Evolutionary conservation across 2,113 vertebrate genomes (phyloP).

Genomic region (Dipodomys merriami): DNA sequence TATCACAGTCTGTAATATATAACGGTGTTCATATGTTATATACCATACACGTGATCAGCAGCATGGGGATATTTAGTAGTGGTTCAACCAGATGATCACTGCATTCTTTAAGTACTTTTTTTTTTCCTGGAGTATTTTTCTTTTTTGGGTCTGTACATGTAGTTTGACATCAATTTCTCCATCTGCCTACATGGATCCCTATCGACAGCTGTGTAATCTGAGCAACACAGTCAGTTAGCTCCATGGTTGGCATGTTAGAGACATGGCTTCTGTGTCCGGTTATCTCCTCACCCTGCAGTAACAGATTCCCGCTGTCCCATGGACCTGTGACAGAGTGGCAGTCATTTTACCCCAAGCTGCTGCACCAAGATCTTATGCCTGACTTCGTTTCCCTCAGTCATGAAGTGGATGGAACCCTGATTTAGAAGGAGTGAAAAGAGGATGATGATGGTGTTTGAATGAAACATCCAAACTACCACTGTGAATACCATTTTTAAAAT

Average conservation of each 20-base stretch:
- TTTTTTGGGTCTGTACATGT: not conserved
- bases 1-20: no score
- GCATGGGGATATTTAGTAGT: no score
- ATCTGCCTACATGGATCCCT: not conserved
- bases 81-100: no score
- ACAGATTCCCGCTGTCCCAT: not conserved
- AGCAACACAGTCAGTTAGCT: not conserved
- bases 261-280: not conserved
- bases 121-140: constrained; percentile 1
- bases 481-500: not conserved
- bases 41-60: no score
- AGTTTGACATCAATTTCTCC: not conserved
- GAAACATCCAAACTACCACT: not conserved
- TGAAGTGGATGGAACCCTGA: not conserved
- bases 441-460: not conserved
- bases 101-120: not conserved
- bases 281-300: not conserved
- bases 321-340: not conserved
- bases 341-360: not conserved
- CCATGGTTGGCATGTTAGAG: not conserved
- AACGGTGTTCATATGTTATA: no score
- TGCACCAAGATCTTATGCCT: not conserved
- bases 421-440: not conserved
- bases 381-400: not conserved
- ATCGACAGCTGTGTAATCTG: not conserved